Base-by-base conservation (phyloP, 2,797 vertebrate species). In the Fistularia tabacaria region DNA sequence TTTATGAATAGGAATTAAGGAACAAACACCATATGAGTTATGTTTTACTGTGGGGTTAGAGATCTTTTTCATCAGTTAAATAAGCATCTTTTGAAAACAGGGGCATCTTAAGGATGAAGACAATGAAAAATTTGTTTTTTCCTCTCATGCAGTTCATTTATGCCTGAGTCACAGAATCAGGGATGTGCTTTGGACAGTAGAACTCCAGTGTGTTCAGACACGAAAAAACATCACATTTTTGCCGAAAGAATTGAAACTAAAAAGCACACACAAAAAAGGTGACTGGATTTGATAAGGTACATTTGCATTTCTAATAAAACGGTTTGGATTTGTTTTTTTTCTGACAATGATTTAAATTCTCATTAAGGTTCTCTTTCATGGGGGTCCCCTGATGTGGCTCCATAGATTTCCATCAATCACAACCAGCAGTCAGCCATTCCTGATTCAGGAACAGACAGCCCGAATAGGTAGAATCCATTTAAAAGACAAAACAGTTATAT, bases 381-480 rank as follows among this genome's bases (percentile, higher is more conserved):
- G 51, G 25, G 25, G 25, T 25, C 25, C 25, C 25, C 25, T 25
- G 25, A 13, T 64, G 9, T 8, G 38, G 53, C 59, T 54, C 10
- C 56, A 66, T 39, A 54, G 44, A 57, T 57, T 51, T 46, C 57
- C 47, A 41, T 49, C 49, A 39, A 46, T 48, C 14, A 14, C 12
- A 49, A 61, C 45, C 38, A 70, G 46, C 67, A 68, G 58, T 61
- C 52, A 54, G 54, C 51, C 15, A 46, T 81, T 85, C 89, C 87
- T 90, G 89, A 89, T 90, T 90, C 85, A 88, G 89, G 83, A 88
- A 85, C 43, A 70, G 10, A 14, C 60, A 62, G 36, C 69, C 39
- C 48, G 62, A 9, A 68, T 53, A 61, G 71, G 58, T 10, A 72
- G 37, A 39, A 62, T 46, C 51, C 46, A 70, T 38, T 44, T 15